These are phyloP conservation scores for Cyprinodon brontotheroides DNA, from an alignment of 2,113 vertebrate species.

Conservation along the genomic window DNA sequence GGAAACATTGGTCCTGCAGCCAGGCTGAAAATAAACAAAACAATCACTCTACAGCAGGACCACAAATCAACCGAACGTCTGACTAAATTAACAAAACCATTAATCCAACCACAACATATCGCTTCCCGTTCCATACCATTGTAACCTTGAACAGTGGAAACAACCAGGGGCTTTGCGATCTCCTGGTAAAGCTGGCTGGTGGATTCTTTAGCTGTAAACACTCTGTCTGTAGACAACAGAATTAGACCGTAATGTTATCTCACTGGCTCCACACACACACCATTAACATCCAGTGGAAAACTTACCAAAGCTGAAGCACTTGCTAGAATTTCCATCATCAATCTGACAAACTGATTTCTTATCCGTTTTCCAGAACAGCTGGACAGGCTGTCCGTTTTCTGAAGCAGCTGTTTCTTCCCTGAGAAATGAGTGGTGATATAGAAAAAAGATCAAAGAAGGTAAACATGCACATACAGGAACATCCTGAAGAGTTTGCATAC, in stretches of 20 bases:
- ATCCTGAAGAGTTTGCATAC: no score
- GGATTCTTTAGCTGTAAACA: conserved; percentile 86
- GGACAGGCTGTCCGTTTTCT: conserved; percentile 68
- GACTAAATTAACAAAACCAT: neutral
- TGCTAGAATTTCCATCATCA: conserved; percentile 83
- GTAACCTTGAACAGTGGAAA: conserved; percentile 91
- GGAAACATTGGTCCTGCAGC: neutral
- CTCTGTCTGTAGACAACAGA: conserved; percentile 78
- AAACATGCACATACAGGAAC: no score
- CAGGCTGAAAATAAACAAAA: neutral
- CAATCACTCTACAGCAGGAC: neutral
- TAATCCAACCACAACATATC: neutral
- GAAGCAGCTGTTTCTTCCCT: conserved; percentile 70
- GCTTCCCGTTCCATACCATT: conserved; percentile 81
- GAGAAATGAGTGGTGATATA: conserved; percentile 33
- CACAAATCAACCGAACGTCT: neutral
- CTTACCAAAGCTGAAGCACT: conserved; percentile 89
- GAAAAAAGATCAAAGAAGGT: neutral
- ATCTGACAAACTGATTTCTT: conserved; percentile 82
- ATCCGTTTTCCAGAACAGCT: conserved; percentile 85
- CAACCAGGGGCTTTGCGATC: conserved; percentile 90
- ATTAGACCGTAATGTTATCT: neutral
- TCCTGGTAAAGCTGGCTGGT: conserved; percentile 88
- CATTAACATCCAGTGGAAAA: neutral
- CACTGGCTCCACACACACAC: neutral